Evolutionary conservation across 2,888 invertebrate genomes (phyloP).

Genomic region (Hymenopus coronatus): DNA sequence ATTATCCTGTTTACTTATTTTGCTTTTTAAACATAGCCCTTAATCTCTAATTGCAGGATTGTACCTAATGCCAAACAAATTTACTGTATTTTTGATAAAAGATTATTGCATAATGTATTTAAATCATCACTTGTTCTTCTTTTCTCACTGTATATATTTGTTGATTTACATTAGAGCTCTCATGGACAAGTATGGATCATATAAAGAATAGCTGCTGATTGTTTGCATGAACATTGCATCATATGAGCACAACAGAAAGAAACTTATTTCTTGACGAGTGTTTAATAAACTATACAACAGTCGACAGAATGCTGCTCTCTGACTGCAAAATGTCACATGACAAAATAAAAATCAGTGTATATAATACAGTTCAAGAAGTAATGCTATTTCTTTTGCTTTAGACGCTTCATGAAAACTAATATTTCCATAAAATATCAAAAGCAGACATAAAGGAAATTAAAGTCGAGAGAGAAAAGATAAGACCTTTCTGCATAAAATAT

Average conservation of each 20-base stretch:
- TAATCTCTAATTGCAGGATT: neutral
- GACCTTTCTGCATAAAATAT: too few relatives aligned
- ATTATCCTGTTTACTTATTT: neutral
- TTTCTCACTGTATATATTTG: neutral
- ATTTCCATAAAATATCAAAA: too few relatives aligned
- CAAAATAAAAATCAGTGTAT: too few relatives aligned
- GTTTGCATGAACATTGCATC: neutral
- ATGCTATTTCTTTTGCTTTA: too few relatives aligned
- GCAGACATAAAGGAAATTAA: too few relatives aligned
- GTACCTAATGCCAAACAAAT: neutral
- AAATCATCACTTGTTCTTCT: neutral
- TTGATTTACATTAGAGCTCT: neutral
- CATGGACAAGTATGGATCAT: neutral
- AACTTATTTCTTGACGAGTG: neutral
- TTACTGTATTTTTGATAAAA: neutral
- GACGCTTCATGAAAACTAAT: too few relatives aligned
- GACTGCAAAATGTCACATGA: neutral
- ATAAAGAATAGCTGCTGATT: neutral
- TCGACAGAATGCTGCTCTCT: neutral
- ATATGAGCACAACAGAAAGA: neutral
- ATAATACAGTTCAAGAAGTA: too few relatives aligned
- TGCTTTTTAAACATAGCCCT: neutral
- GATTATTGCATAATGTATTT: neutral
- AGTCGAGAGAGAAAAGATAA: too few relatives aligned
- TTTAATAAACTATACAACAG: neutral